Evolutionary conservation across 2,888 invertebrate species (phyloP), one percentile per base, ranked within the genome.

Genomic region (Timema podura): DNA sequence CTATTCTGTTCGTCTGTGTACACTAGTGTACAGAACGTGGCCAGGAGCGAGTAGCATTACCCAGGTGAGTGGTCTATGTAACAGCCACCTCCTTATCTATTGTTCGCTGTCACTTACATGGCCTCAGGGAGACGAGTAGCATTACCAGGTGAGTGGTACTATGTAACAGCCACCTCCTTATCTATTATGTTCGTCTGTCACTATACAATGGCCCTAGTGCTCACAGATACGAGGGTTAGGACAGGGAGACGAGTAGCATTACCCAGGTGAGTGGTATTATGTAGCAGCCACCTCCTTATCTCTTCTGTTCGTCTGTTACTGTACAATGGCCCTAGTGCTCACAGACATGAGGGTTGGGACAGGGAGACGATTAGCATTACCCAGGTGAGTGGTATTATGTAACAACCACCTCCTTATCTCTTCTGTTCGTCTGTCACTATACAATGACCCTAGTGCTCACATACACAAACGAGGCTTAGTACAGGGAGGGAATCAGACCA

Each of bases 141-240:
- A n/a, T n/a, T n/a, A n/a, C n/a, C n/a, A n/a, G n/a, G n/a, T n/a
- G n/a, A n/a, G n/a, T n/a, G n/a, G 70, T n/a, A n/a, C n/a, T n/a
- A n/a, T n/a, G n/a, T n/a, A n/a, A n/a, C n/a, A n/a, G n/a, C n/a
- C n/a, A n/a, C n/a, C n/a, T n/a, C n/a, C n/a, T n/a, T n/a, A n/a
- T n/a, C n/a, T n/a, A n/a, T 57, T n/a, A n/a, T n/a, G n/a, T n/a
- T n/a, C 48, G 13, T 0, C 48, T 48, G 13, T 13, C 66, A 5
- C 64, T 6, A 5, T 0, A 11, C 66, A n/a, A 45, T 73, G 91
- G 92, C 15, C 91, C 91, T 11, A 87, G 90, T 74, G 91, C 92
- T 9, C 89, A 89, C 79, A 90, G 88, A 74, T 94, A 94, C 80
- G 93, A 93, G 76, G 88, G 91, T 68, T 93, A 93, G 91, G 91